A percentile compares a stretch with the other conserved stretches of the same genome.
Conservation (phyloP, 2,888 invertebrate genomes). For the Drosophila meridiana region DNA sequence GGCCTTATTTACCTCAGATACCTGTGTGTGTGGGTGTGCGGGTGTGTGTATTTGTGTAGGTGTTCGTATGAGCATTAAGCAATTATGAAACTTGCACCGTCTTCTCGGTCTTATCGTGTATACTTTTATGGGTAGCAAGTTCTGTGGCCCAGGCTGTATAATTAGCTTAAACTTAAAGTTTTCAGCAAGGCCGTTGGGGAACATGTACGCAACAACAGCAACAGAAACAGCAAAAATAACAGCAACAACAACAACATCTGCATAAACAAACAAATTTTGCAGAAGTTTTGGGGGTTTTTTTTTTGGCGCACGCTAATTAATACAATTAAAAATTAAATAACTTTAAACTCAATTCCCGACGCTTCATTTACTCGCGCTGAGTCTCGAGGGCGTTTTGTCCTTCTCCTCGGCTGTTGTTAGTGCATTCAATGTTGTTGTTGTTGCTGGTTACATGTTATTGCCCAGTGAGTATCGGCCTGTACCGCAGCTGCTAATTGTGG, state of each 20-base stretch:
- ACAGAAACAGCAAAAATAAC: constrained; percentile 17
- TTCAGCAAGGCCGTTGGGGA: constrained; percentile 46
- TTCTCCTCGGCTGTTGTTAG: constrained; percentile 4
- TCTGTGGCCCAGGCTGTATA: constrained; percentile 49
- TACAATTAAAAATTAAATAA: constrained; percentile 75
- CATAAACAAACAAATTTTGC: constrained; percentile 72
- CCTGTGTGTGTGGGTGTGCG: not conserved
- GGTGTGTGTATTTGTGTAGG: constrained; percentile 6
- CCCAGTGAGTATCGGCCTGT: constrained; percentile 40
- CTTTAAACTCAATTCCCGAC: constrained; percentile 65
- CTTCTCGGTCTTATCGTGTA: constrained; percentile 46
- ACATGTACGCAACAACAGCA: constrained; percentile 29
- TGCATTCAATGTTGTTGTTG: constrained; percentile 1
- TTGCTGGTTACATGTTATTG: constrained; percentile 58
- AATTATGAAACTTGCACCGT: constrained; percentile 51
- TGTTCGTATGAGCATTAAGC: constrained; percentile 28
- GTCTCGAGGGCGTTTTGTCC: constrained; percentile 31
- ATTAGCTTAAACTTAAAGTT: constrained; percentile 61
- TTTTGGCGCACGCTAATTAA: constrained; percentile 62
- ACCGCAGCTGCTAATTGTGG: constrained; percentile 65
- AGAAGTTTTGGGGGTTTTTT: constrained; percentile 47
- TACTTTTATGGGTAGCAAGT: constrained; percentile 50
- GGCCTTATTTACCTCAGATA: not conserved
- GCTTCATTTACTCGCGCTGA: constrained; percentile 46
- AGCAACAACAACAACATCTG: constrained; percentile 35